Percentiles rank a stretch among this genome's conserved stretches.
Conservation (phyloP, 1,140 invertebrate species). For the Halesus radiatus region DNA sequence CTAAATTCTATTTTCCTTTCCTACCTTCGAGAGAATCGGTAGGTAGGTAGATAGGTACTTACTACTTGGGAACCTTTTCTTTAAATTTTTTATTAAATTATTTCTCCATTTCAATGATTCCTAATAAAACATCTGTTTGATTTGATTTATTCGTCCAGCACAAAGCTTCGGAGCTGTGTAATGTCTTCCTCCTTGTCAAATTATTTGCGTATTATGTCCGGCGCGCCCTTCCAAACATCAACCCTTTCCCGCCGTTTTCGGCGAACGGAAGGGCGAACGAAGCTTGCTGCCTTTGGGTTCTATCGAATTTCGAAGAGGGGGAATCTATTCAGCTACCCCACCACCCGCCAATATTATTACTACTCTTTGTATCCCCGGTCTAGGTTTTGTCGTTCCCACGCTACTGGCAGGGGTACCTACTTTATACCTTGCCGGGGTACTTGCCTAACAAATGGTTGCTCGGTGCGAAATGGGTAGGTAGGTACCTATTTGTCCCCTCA, state of each 20-base stretch:
- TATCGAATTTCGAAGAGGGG: constrained; percentile 36
- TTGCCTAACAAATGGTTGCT: not conserved
- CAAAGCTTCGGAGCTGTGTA: not conserved
- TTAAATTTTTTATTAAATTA: no score
- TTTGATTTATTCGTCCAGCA: no score
- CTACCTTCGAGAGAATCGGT: no score
- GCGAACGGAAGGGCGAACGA: constrained; percentile 27
- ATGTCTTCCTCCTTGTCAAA: not conserved
- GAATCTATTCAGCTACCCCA: constrained; percentile 29
- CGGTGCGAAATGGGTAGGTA: not conserved
- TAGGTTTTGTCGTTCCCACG: constrained; percentile 32
- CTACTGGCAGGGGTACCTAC: not conserved
- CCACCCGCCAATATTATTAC: constrained; percentile 25
- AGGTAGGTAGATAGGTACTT: no score
- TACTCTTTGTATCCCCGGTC: constrained; percentile 3
- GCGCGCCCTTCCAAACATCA: not conserved
- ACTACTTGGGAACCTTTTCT: no score
- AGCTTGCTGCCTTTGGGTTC: constrained; percentile 8
- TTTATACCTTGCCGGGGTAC: not conserved
- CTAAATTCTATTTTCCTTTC: no score
- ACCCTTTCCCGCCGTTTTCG: constrained; percentile 34
- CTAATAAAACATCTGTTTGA: no score
- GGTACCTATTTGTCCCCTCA: constrained; percentile 3
- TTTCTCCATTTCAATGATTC: no score
- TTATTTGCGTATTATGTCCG: constrained; percentile 13